Conservation (phyloP, 2,888 invertebrate genomes). For the Micoletzkya japonica region DNA sequence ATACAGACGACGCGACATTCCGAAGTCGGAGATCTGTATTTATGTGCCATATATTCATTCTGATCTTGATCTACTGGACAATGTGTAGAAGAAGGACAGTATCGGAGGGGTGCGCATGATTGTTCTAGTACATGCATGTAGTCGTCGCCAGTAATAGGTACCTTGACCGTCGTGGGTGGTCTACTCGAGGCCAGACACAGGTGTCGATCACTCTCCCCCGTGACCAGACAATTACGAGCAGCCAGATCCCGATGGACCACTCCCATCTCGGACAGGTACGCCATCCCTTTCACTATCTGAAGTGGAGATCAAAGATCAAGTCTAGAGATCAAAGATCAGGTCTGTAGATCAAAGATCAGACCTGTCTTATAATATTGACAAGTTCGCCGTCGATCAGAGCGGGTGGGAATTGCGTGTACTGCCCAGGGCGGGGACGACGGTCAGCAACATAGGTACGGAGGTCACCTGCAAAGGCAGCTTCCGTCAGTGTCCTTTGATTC, state of each 20-base stretch:
- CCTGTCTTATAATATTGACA: slow-evolving; percentile 70
- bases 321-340: neutral
- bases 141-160: no score
- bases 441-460: slow-evolving; percentile 49
- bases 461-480: slow-evolving; percentile 39
- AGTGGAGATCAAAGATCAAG: slow-evolving; percentile 64
- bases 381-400: slow-evolving; percentile 68
- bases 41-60: no score
- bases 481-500: neutral
- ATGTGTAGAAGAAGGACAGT: neutral
- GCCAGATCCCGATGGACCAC: slow-evolving; percentile 85
- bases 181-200: slow-evolving; percentile 41
- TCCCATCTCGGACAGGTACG: slow-evolving; percentile 76
- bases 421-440: slow-evolving; percentile 43
- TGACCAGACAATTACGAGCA: slow-evolving; percentile 21
- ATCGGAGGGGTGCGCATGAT: neutral
- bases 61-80: neutral
- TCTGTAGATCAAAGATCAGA: no score
- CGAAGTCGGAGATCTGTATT: slow-evolving; percentile 58
- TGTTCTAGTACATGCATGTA: neutral
- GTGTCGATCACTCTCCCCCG: slow-evolving; percentile 47
- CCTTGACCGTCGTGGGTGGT: slow-evolving; percentile 54
- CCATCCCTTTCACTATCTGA: slow-evolving; percentile 78
- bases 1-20: slow-evolving; percentile 57
- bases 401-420: slow-evolving; percentile 71